Base-by-base conservation (phyloP, 2,113 vertebrate genomes). In the Archocentrus centrarchus region DNA sequence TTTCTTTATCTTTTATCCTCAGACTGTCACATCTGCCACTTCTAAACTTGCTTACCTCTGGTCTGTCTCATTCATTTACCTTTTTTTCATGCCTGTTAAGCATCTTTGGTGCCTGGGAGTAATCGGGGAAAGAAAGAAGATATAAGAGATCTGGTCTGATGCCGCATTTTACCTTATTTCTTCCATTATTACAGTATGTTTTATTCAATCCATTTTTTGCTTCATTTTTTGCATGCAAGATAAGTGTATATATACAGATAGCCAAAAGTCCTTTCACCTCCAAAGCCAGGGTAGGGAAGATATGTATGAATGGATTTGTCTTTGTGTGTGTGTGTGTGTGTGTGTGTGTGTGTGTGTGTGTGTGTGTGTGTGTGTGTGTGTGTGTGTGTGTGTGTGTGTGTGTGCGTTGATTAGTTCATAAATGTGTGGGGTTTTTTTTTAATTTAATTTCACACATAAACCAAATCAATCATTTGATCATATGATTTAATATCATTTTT, bases 1-100 rank as follows among this genome's bases (percentile, higher is more conserved):
- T 57, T 66, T 55, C 66, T 78, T 44, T 61, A 79, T 61, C 77
- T 82, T 84, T 80, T 0, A 59, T 77, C 63, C 32, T 58, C 75
- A 37, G 80, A 77, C 80, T 83, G 44, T 78, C 80, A 81, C 62
- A 68, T 82, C 73, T 64, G 37, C 50, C 32, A n/a, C 55, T 10
- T 63, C 14, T 18, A 50, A 37, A 68, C 59, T 37, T 50, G 75
- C 70, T 61, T 59, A 62, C 66, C 60, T 53, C 13, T 24, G 32
- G 39, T 77, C 60, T 66, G 50, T 53, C 59, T 77, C 57, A 62
- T 27, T 79, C 63, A 60, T 61, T 73, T 22, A 7, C 18, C 13
- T 60, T 57, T 11, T 39, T 14, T 1, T 55, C 30, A 13, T 17
- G 55, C 41, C 20, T 22, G 30, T 70, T 50, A 30, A 8, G 44